Conservation (phyloP, 2,888 invertebrate species). For the Quadroppia sp. region DNA sequence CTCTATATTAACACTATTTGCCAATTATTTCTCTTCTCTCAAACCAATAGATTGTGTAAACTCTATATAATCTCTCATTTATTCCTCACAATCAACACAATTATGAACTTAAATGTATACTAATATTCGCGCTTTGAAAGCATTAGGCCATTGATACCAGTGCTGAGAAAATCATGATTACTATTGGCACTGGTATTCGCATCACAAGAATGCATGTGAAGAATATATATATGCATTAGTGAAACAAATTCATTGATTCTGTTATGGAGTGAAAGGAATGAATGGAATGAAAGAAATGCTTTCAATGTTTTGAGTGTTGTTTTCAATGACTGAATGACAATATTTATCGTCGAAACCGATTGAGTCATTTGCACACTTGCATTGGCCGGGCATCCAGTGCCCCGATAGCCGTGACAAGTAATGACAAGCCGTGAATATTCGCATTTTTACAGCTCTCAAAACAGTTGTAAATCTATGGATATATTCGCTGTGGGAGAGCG, state of each 20-base stretch:
- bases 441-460: conserved; percentile 34
- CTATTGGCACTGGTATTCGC: neutral
- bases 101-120: neutral
- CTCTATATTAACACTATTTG: conserved; percentile 6
- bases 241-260: neutral
- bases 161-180: neutral
- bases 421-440: conserved; percentile 34
- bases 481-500: conserved; percentile 27
- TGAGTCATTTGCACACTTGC: conserved; percentile 34
- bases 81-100: neutral
- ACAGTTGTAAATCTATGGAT: conserved; percentile 31
- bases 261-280: too few species aligned
- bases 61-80: neutral
- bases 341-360: neutral
- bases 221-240: conserved; percentile 5
- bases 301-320: conserved; percentile 12
- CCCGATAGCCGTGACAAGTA: conserved; percentile 28
- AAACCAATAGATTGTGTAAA: neutral
- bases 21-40: neutral
- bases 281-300: neutral
- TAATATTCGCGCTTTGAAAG: neutral
- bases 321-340: conserved; percentile 25
- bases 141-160: neutral
- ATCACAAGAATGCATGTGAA: neutral
- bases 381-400: conserved; percentile 6